Conservation (phyloP, 2,113 vertebrate genomes). For the Syngnathus scovelli region DNA sequence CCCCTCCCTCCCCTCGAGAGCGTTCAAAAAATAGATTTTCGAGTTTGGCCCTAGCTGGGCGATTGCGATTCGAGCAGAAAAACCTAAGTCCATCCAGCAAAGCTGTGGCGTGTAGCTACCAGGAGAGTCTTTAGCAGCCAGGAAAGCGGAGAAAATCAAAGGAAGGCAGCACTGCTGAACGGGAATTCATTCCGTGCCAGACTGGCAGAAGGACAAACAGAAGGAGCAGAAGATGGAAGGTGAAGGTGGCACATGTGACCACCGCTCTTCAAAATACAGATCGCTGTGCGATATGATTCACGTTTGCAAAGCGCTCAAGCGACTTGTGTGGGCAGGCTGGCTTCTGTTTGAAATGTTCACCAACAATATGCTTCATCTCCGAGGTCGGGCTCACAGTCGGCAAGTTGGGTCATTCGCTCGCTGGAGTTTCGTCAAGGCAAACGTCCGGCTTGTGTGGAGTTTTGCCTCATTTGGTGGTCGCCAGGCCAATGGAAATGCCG, state of each 20-base stretch:
- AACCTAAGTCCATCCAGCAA: constrained; percentile 42
- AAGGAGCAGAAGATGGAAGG: constrained; percentile 21
- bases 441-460: too few relatives aligned
- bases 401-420: too few relatives aligned
- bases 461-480: too few relatives aligned
- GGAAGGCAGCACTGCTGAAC: background rate
- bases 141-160: background rate
- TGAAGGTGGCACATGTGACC: constrained; percentile 35
- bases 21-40: constrained; percentile 11
- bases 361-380: background rate
- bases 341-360: background rate
- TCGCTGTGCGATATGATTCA: constrained; percentile 17
- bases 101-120: background rate
- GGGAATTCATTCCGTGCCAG: background rate
- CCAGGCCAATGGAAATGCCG: too few relatives aligned
- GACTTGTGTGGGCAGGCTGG: background rate
- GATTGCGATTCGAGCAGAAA: constrained; percentile 40
- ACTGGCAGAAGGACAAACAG: constrained; percentile 22
- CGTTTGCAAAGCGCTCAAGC: background rate
- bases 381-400: too few relatives aligned
- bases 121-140: background rate
- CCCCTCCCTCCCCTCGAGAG: background rate
- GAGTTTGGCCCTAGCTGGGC: background rate
- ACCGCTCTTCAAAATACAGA: constrained; percentile 52
- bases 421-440: too few relatives aligned